Base-by-base conservation (phyloP, 2,888 invertebrate genomes). In the Xestia rhomboidea region DNA sequence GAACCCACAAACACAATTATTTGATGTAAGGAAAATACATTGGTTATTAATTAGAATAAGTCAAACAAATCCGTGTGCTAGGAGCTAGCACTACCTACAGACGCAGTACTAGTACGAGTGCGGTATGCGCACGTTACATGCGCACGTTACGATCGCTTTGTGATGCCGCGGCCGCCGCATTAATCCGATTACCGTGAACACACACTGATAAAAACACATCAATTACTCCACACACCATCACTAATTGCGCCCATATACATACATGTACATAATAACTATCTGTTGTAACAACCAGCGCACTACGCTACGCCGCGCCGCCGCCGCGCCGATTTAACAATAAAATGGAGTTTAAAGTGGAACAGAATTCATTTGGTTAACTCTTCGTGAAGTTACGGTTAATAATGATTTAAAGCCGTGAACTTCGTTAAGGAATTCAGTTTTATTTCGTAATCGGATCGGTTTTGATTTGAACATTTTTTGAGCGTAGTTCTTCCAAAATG, bases 181-280 rank as follows among this genome's bases (percentile, higher is more conserved):
- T 86, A 88, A 88, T 88, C 88, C 86, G 76, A 89, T 88, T 88
- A 88, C 79, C 70, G 83, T 68, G 86, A 87, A 84, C 87, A 82
- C 86, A 83, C 77, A 82, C 64, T 79, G 86, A 80, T 86, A 86
- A 77, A 79, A 81, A 83, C 81, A 63, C 71, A 79, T 82, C 82
- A 88, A 88, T 86, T 79, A 81, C 83, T 70, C 34, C 63, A 69
- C 60, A 73, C 76, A 87, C 87, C 84, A 60, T 79, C 66, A 77
- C 87, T 86, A 84, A 88, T 76, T 77, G 87, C 69, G 49, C 38
- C 38, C 21, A 46, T n/a, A 27, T 38, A 72, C 44, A 60, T n/a
- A 51, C n/a, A 63, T 11, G 5, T 38, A 80, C 15, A 18, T 2
- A 27, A 24, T 54, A 34, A 15, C 10, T 30, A 30, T 34, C 13